These are phyloP conservation scores for Uropetala carovei DNA, from an alignment of 2,888 invertebrate species.

Conservation along the genomic window DNA sequence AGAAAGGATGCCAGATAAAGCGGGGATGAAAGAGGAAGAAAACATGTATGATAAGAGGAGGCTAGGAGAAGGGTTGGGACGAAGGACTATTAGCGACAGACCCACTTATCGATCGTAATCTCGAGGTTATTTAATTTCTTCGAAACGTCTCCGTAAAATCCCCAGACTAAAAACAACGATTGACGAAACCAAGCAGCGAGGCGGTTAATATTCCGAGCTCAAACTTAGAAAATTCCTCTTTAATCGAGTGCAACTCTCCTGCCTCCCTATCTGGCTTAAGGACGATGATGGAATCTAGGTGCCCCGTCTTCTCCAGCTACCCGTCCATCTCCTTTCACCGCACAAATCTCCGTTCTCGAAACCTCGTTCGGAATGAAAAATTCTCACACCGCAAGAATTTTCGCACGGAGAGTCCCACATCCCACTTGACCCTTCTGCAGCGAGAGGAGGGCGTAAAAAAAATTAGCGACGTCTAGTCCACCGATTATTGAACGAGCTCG, in stretches of 20 bases:
- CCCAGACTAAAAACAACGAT: too few species aligned
- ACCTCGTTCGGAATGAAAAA: conserved; percentile 18
- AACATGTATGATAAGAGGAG: too few species aligned
- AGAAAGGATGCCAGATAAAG: too few species aligned
- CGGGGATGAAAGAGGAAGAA: too few species aligned
- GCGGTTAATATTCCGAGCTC: not conserved
- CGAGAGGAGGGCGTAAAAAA: not conserved
- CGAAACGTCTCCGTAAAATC: too few species aligned
- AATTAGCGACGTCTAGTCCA: not conserved
- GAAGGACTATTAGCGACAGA: too few species aligned
- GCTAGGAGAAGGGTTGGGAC: too few species aligned
- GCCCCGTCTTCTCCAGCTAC: conserved; percentile 5
- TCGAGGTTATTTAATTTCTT: too few species aligned
- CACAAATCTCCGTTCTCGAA: conserved; percentile 23
- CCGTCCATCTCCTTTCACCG: conserved; percentile 16
- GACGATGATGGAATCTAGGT: conserved; percentile 25
- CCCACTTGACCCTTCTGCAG: conserved; percentile 3
- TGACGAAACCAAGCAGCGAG: not conserved
- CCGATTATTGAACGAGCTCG: not conserved
- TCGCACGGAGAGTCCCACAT: conserved; percentile 30
- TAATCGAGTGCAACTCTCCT: not conserved
- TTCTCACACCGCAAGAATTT: not conserved
- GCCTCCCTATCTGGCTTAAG: not conserved
- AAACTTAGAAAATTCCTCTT: not conserved
- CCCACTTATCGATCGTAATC: too few species aligned